Percentiles rank a stretch among this genome's conserved stretches.
These are phyloP conservation scores for Dromococcyx pavoninus DNA, from an alignment of 2,797 vertebrate genomes.

Conservation along the genomic window DNA sequence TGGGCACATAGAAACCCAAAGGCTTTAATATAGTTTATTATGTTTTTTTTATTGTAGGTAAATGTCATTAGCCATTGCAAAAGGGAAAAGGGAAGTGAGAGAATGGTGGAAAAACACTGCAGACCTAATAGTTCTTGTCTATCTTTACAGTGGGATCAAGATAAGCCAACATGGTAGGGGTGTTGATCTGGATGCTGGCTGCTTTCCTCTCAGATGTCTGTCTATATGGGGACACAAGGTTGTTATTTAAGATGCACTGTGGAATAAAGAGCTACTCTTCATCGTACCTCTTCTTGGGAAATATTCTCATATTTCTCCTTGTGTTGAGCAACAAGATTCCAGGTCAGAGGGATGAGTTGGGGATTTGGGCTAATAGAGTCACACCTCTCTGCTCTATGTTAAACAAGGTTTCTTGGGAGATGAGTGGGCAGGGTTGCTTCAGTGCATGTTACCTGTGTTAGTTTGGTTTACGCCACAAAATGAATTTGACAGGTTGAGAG, in stretches of 20 bases:
- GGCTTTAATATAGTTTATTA: background rate
- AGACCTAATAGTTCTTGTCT: background rate
- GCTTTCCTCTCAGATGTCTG: background rate
- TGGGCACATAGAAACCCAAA: background rate
- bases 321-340: background rate
- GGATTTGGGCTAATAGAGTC: background rate
- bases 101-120: background rate
- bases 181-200: background rate
- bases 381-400: background rate
- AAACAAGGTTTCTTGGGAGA: background rate
- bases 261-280: background rate
- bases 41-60: background rate
- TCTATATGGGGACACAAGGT: background rate
- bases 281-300: background rate
- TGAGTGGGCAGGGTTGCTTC: background rate
- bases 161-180: background rate
- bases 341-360: background rate
- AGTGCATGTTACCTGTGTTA: background rate
- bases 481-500: background rate
- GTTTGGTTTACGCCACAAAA: background rate
- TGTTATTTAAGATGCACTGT: background rate
- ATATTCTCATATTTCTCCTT: background rate
- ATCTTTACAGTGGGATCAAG: background rate
- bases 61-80: background rate
- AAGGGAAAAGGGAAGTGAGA: background rate